Percentiles rank a stretch among this genome's conserved stretches.
phyloP scores from a whole-genome alignment of 1,140 invertebrate species.

The Drosophila ananassae region DNA sequence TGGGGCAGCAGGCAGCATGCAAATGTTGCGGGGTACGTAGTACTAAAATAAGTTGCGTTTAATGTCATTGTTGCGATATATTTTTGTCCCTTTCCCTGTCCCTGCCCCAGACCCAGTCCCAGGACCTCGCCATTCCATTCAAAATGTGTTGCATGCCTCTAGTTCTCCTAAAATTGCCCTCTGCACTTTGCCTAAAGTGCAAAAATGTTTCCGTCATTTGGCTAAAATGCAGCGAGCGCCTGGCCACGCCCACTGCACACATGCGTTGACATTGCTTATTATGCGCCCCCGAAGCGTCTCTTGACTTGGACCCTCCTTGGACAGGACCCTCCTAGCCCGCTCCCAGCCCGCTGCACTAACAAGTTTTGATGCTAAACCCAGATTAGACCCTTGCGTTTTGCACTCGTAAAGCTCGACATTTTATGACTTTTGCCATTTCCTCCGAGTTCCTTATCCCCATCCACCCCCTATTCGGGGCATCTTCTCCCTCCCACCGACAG shows the following conservation, averaged over 20 bases:
- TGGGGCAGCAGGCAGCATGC: slow-evolving; percentile 47
- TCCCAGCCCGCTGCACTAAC: slow-evolving; percentile 44
- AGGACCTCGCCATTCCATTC: not conserved
- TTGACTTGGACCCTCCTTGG: slow-evolving; percentile 22
- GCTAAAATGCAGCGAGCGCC: slow-evolving; percentile 51
- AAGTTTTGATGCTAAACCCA: slow-evolving; percentile 81
- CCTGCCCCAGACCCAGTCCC: slow-evolving; percentile 15
- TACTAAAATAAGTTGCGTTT: slow-evolving; percentile 77
- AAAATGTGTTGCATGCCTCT: slow-evolving; percentile 2
- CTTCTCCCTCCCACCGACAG: not conserved
- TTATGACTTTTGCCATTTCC: slow-evolving; percentile 82
- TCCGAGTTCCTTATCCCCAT: slow-evolving; percentile 22
- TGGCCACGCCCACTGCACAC: slow-evolving; percentile 35
- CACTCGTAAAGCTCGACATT: slow-evolving; percentile 81
- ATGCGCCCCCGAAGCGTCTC: slow-evolving; percentile 35
- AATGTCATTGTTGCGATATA: slow-evolving; percentile 81
- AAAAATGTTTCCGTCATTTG: slow-evolving; percentile 77
- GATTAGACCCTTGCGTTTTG: slow-evolving; percentile 82
- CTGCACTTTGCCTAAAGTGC: slow-evolving; percentile 77
- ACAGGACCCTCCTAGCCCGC: not conserved
- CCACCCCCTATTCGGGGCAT: slow-evolving; percentile 13
- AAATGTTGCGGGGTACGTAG: slow-evolving; percentile 42
- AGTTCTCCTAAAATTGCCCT: slow-evolving; percentile 46
- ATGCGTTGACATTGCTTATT: slow-evolving; percentile 81
- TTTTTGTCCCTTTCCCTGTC: slow-evolving; percentile 50